Conservation (phyloP, 2,113 vertebrate genomes). For the Anthoscopus minutus region DNA sequence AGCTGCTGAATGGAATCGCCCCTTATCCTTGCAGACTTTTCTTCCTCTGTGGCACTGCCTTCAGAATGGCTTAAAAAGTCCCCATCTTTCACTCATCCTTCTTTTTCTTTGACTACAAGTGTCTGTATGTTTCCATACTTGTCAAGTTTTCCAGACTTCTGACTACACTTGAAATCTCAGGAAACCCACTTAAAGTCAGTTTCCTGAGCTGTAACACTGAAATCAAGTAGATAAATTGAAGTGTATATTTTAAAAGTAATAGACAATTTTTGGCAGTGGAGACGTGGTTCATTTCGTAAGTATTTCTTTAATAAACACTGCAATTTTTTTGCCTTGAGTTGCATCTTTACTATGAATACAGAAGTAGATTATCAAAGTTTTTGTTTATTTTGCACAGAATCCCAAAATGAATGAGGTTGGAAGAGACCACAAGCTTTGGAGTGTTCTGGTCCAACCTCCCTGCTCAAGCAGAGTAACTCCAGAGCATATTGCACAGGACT, state of each 20-base stretch:
- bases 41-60: not conserved
- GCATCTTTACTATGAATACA: not conserved
- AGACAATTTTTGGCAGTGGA: not conserved
- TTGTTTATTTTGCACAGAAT: not conserved
- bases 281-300: not conserved
- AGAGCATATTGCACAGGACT: not conserved
- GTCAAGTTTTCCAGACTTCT: not conserved
- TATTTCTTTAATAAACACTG: not conserved
- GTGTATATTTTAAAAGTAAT: not conserved
- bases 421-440: not conserved
- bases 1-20: not conserved
- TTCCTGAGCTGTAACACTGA: not conserved
- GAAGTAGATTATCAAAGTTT: not conserved
- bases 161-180: not conserved
- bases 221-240: not conserved
- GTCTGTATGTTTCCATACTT: not conserved
- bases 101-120: not conserved
- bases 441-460: not conserved
- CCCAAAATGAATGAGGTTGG: too few relatives aligned
- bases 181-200: not conserved
- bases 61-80: not conserved
- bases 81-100: not conserved
- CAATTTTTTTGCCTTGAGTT: not conserved
- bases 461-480: not conserved
- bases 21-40: not conserved